Evolutionary conservation across 2,113 vertebrate species (phyloP), one percentile per base, ranked within the genome.

Genomic region (Pteronura brasiliensis): DNA sequence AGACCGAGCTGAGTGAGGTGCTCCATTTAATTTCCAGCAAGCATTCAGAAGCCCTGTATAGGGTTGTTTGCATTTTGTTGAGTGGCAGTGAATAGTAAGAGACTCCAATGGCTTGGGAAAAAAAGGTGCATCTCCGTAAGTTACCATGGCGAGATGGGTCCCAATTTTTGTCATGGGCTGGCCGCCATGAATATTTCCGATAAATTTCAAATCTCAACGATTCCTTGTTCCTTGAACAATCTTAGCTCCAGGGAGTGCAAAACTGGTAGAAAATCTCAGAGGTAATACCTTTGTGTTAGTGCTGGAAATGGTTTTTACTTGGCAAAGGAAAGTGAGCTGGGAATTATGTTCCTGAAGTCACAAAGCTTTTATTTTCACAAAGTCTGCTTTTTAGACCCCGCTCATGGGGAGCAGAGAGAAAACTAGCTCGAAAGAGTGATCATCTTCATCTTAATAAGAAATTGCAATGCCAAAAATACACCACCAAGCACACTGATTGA

Each of bases 391-490:
- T 90, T 59, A 86, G 90, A 84, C 29, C 36, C 9, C 0, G 7
- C 63, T 97, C 90, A 93, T 47, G 83, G 91, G 55, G n/a, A 90
- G 5, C 12, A 20, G 87, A 80, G 93, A 89, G 67, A 79, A 97
- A 92, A 69, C 39, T 4, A 61, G 47, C 25, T 83, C 25, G 0
- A 14, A 67, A 80, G 61, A 69, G 42, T 13, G 80, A 97, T 95
- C 86, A 49, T 93, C 83, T 87, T 92, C 79, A 18, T 13, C 81
- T 95, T 83, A 95, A 79, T 7, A 49, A 91, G 63, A 97, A 77
- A 90, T 96, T 95, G 93, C 84, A 55, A 29, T 95, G 88, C 97
- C 96, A 97, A 97, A 98, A 96, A 97, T 94, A 97, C 1, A 57
- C 77, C 67, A n/a, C 18, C 57, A 52, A 96, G 71, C 31, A 79